Conservation (phyloP, 2,888 invertebrate genomes). For the Temnothorax ravouxi region DNA sequence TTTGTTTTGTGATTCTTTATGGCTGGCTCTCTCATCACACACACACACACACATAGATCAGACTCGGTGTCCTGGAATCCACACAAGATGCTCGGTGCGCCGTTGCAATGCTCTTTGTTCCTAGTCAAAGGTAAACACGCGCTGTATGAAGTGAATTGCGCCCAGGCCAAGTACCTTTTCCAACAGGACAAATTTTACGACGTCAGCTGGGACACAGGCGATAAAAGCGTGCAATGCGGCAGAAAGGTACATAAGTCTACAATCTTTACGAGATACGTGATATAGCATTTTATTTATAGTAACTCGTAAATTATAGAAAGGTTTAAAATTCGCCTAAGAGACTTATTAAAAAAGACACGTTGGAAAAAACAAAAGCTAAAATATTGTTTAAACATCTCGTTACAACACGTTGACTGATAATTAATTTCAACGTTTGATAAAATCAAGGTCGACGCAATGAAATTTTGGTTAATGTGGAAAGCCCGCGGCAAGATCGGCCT, state of each 20-base stretch:
- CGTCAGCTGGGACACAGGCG: constrained; percentile 92
- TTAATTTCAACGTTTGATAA: neutral
- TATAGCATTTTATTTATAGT: neutral
- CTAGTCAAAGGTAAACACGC: constrained; percentile 89
- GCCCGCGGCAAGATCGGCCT: constrained; percentile 91
- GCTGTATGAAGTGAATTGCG: constrained; percentile 90
- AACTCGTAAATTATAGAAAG: constrained; percentile 6
- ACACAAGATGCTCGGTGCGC: constrained; percentile 94
- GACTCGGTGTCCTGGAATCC: constrained; percentile 95
- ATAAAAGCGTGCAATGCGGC: constrained; percentile 97
- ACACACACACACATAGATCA: constrained; percentile 85
- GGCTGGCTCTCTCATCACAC: constrained; percentile 45
- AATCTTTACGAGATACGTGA: neutral
- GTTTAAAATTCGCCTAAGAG: neutral
- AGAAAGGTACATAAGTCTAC: constrained; percentile 90
- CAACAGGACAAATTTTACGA: constrained; percentile 95
- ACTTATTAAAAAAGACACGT: neutral
- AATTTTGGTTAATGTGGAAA: constrained; percentile 97
- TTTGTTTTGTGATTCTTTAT: neutral
- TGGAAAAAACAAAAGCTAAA: neutral
- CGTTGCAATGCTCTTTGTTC: constrained; percentile 92
- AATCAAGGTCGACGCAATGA: constrained; percentile 93
- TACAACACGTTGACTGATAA: neutral
- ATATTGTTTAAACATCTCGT: neutral
- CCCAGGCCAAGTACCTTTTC: constrained; percentile 92